Base-by-base conservation (phyloP, 64 coral and sea anemone genomes). In the Actinia equina region DNA sequence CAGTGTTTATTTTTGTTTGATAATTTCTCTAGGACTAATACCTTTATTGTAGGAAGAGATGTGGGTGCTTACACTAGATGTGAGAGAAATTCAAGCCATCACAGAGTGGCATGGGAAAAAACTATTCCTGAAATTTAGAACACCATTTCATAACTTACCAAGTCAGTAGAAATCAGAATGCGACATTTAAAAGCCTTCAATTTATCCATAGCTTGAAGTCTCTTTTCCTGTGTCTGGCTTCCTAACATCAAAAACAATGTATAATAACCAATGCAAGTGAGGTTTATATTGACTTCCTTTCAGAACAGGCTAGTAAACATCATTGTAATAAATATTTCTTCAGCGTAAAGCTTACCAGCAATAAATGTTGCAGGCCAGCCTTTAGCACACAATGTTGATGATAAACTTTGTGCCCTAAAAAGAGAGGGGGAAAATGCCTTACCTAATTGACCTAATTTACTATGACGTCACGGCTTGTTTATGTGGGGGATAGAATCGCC, bases 351-450 rank as follows among this genome's bases (percentile, higher is more conserved):
- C 84, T 70, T 22, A 98, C 95, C 95, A 89, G 95, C 87, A 92
- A 98, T 98, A 57, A 94, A 99, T 58, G 91, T 92, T 10, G 97
- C 85, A 5, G 97, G 97, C 97, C 97, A 99, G 23, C 97, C 97
- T 44, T 99, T 99, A 16, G 81, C 82, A 89, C 84, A 91, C 14
- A 99, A 86, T 7, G 93, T 99, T 86, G 94, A 90, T 67, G 93
- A 95, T 13, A 99, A 83, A 88, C 91, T 95, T 45, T 93, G 88
- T 11, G 97, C 97, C 79, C 97, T 98, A 82, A 57, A 57, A 13
- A 57, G 2, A 57, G 69, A 7, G 63, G 19, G 26, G 42, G 14
- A 41, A 74, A 74, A 74, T 27, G 10, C 69, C 55, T 16, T 57
- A 57, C 11, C 7, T 8, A 49, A 6, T n/a, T n/a, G n/a, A n/a